These are phyloP conservation scores for Acronicta psi DNA, from an alignment of 2,888 invertebrate species.

Conservation along the genomic window DNA sequence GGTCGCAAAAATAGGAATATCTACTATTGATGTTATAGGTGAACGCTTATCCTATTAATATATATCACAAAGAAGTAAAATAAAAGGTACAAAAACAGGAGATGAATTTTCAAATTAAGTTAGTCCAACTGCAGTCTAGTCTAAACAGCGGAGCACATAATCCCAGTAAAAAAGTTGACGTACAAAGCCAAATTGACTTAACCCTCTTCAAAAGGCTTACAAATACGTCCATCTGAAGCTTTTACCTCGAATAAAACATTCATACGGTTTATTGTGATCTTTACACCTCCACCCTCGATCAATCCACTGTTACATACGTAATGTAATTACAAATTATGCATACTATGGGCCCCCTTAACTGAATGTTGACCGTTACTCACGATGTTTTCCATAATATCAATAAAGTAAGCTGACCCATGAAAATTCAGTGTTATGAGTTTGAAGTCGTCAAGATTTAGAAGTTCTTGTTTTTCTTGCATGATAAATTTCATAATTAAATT, in stretches of 20 bases:
- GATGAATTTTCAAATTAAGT: slow-evolving; percentile 29
- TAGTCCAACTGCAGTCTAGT: slow-evolving; percentile 54
- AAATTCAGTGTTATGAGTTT: no score
- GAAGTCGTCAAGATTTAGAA: no score
- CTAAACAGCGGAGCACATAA: slow-evolving; percentile 62
- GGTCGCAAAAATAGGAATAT: no score
- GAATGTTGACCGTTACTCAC: slow-evolving; percentile 6
- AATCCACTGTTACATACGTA: slow-evolving; percentile 47
- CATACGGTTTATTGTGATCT: slow-evolving; percentile 83
- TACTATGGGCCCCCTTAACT: slow-evolving; percentile 16
- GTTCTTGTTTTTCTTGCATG: no score
- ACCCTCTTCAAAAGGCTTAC: slow-evolving; percentile 87
- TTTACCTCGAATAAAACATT: slow-evolving; percentile 85
- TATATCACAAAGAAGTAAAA: no score
- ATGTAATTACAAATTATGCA: slow-evolving; percentile 52
- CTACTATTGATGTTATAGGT: no score
- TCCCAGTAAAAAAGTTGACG: slow-evolving; percentile 83
- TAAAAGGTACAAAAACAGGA: not conserved
- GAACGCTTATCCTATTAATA: no score
- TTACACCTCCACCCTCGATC: slow-evolving; percentile 72
- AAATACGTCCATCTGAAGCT: slow-evolving; percentile 81
- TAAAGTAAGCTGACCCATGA: no score
- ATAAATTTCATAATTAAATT: no score
- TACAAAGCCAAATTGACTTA: slow-evolving; percentile 84
- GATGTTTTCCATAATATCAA: not conserved